phyloP scores from a whole-genome alignment of 1,140 invertebrate genomes.

The Monochamus saltuarius region DNA sequence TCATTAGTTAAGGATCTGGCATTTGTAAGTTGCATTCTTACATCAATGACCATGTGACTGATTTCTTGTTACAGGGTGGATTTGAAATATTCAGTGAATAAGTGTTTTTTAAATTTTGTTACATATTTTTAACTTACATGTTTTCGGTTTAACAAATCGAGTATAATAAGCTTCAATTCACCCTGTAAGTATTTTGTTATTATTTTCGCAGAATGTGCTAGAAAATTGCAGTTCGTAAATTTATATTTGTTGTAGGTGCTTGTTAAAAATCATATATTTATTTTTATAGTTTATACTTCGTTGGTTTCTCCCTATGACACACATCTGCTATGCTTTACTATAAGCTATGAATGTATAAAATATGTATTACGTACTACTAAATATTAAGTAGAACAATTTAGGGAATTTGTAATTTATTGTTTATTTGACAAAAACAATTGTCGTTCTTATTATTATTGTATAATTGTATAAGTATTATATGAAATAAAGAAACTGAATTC shows the following conservation, averaged over 20 bases:
- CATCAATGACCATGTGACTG: conserved; percentile 25
- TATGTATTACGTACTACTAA: conserved; percentile 33
- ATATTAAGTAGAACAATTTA: conserved; percentile 38
- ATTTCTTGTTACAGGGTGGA: not conserved
- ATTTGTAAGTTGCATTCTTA: conserved; percentile 20
- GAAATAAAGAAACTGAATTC: conserved; percentile 26
- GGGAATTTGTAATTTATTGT: conserved; percentile 33
- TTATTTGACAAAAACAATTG: conserved; percentile 27
- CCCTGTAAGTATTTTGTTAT: not conserved
- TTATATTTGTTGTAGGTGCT: conserved; percentile 29
- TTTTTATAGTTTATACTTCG: conserved; percentile 27
- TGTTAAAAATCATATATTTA: conserved; percentile 31
- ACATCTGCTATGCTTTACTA: conserved; percentile 35
- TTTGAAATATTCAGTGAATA: no score
- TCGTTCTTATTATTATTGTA: conserved; percentile 35
- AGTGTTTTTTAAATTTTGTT: no score
- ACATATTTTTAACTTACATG: no score
- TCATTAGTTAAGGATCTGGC: conserved; percentile 10
- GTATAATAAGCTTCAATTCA: not conserved
- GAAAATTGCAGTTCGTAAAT: conserved; percentile 7
- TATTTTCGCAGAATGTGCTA: not conserved
- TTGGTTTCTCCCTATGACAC: conserved; percentile 27
- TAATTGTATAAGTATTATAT: conserved; percentile 43
- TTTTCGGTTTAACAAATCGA: no score
- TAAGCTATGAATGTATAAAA: conserved; percentile 43